Conservation (phyloP, 2,888 invertebrate genomes). For the Ophion ventricosus region DNA sequence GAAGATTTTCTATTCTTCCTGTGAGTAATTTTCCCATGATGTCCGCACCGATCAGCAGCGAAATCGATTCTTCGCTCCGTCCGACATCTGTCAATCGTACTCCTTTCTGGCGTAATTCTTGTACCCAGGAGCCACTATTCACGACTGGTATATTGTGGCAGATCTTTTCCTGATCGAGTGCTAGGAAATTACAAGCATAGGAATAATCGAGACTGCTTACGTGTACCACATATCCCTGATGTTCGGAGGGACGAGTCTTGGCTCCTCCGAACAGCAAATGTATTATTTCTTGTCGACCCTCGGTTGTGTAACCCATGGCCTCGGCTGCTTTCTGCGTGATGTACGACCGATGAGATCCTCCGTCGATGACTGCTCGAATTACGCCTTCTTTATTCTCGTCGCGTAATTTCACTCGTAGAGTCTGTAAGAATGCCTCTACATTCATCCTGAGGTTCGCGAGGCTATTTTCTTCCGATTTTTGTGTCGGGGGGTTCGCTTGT, state of each 20-base stretch:
- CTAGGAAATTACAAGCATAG: too few species aligned
- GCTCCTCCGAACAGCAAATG: conserved; percentile 2
- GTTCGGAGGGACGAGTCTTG: neutral
- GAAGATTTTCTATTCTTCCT: too few species aligned
- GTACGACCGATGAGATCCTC: neutral
- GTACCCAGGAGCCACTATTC: too few species aligned
- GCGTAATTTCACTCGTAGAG: neutral
- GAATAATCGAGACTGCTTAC: neutral
- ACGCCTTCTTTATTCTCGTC: neutral
- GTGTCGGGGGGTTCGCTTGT: neutral
- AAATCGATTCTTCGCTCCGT: too few species aligned
- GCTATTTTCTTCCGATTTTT: neutral
- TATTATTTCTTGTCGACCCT: conserved; percentile 3
- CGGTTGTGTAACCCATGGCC: neutral
- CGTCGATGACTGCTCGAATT: conserved; percentile 1
- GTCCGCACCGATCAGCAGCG: too few species aligned
- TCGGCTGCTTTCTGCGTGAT: neutral
- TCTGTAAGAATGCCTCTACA: conserved; percentile 9
- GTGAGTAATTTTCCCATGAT: too few species aligned
- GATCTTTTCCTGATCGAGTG: too few species aligned
- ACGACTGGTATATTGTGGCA: too few species aligned
- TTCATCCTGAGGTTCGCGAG: neutral
- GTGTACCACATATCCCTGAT: conserved; percentile 4
- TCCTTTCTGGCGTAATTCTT: too few species aligned
- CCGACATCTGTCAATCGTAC: too few species aligned